Percentiles rank a stretch among this genome's conserved stretches.
These are phyloP conservation scores for Bugula neritina DNA, from an alignment of 2,888 invertebrate species.

Conservation along the genomic window DNA sequence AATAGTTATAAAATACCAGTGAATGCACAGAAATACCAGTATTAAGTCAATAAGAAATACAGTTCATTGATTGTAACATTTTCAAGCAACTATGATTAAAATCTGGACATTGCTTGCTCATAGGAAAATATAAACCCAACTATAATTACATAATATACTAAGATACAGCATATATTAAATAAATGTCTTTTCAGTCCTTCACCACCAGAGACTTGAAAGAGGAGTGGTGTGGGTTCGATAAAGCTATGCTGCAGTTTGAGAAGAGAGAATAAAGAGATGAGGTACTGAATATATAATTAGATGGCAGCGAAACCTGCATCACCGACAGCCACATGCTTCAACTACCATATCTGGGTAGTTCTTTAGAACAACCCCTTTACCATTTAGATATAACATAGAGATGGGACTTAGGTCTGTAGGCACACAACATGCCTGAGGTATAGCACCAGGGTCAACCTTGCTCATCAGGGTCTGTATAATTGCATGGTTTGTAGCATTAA, in stretches of 20 bases:
- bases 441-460: constrained; percentile 79
- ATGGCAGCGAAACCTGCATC: neutral
- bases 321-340: constrained; percentile 95
- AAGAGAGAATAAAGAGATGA: neutral
- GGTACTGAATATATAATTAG: neutral
- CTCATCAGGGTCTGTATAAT: constrained; percentile 95
- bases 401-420: constrained; percentile 89
- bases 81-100: neutral
- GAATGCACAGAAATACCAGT: neutral
- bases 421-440: constrained; percentile 94
- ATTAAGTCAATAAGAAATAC: too few relatives aligned
- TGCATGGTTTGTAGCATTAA: constrained; percentile 96
- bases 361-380: constrained; percentile 89
- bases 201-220: too few relatives aligned
- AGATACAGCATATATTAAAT: too few relatives aligned
- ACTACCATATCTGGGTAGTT: constrained; percentile 99
- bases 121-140: too few relatives aligned
- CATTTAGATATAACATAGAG: constrained; percentile 92
- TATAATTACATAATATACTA: too few relatives aligned
- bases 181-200: too few relatives aligned
- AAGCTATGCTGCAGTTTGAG: constrained; percentile 2
- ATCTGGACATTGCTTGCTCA: neutral
- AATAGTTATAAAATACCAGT: neutral
- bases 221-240: neutral
- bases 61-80: neutral